These are phyloP conservation scores for Mystacornis crossleyi DNA, from an alignment of 2,113 vertebrate species.

Conservation along the genomic window DNA sequence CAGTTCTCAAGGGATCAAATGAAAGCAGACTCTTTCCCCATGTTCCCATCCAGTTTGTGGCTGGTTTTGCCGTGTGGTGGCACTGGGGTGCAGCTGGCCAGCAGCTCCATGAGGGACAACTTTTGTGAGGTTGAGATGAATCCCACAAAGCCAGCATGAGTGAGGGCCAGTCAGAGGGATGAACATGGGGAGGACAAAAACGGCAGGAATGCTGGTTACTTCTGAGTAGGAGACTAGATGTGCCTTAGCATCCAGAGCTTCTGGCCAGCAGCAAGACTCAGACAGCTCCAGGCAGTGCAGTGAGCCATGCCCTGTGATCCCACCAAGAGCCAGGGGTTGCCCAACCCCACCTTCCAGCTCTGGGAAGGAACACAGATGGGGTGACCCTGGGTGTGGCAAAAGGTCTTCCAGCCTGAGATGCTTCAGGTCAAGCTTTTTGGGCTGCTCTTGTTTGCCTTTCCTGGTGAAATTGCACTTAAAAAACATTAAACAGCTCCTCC, in stretches of 20 bases:
- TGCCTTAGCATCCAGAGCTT: not conserved
- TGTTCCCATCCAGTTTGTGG: not conserved
- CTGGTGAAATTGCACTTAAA: not conserved
- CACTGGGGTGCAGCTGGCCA: not conserved
- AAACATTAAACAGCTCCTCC: not conserved
- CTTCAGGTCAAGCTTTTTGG: not conserved
- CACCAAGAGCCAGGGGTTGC: not conserved
- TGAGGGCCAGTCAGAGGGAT: not conserved
- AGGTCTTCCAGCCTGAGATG: not conserved
- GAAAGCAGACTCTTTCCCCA: not conserved
- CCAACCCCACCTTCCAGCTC: not conserved
- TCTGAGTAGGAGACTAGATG: not conserved
- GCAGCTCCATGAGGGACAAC: not conserved
- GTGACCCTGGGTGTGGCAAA: not conserved
- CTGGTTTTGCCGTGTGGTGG: not conserved
- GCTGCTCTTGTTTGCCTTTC: not conserved
- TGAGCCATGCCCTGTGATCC: not conserved
- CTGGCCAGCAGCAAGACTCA: not conserved
- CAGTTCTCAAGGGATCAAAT: accelerated
- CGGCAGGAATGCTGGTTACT: not conserved
- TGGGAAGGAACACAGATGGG: not conserved
- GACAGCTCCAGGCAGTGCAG: not conserved
- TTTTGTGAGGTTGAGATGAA: not conserved
- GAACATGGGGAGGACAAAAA: not conserved
- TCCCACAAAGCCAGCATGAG: accelerated